Base-by-base conservation (phyloP, 2,888 invertebrate genomes). In the Drosophila stalkeri region DNA sequence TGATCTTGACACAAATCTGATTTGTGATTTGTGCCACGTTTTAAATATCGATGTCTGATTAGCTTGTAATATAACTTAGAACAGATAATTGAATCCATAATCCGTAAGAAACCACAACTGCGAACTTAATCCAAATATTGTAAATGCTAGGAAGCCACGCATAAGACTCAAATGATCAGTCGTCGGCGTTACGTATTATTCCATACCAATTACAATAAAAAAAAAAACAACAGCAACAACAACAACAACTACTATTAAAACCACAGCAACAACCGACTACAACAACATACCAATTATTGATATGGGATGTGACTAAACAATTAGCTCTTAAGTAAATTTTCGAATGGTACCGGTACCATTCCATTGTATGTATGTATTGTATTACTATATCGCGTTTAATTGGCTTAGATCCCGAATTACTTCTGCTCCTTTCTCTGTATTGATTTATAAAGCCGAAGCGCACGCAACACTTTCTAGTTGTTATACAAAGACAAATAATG, bases 1-100 rank as follows among this genome's bases (percentile, higher is more conserved):
- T 84, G 81, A 85, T 89, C 84, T 85, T 84, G 89, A 85, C 82
- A 85, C 85, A 85, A 85, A 85, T 85, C 90, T 87, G 82, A 84
- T 80, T 86, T 86, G 90, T 88, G 90, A 86, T 88, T 86, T 86
- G 86, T 90, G 90, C 90, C 86, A 90, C 86, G 76, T 88, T 86
- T 86, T 89, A 85, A 87, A 86, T 88, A 90, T 86, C 80, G 89
- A 89, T 89, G 89, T 89, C 89, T 89, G 91, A 89, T 80, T 89
- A 89, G 89, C 82, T 77, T 80, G 83, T 89, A 89, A 66, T 71
- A 70, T 47, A 69, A 72, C 63, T 66, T 43, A 51, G 46, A 64
- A 55, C 20, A 46, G 41, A 61, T 52, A 56, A 54, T 75, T 70
- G 57, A 64, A 76, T 70, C 72, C 86, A 78, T 82, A 77, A 56